These are phyloP conservation scores for Noctua fimbriata DNA, from an alignment of 2,888 invertebrate species.

Conservation along the genomic window DNA sequence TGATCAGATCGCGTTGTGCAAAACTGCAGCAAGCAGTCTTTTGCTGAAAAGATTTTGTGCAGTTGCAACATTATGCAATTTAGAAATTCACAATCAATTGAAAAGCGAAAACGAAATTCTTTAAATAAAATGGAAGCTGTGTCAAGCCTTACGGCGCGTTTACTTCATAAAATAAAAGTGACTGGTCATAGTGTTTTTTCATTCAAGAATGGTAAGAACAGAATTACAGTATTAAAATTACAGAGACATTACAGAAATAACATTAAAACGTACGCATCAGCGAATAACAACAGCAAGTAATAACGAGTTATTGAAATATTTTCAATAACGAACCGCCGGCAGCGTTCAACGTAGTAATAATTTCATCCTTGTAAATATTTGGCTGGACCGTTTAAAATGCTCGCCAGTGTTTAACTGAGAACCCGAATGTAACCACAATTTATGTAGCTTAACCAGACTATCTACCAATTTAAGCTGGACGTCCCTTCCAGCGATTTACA, in stretches of 20 bases:
- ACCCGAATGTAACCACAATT: slow-evolving; percentile 65
- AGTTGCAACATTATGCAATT: no score
- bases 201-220: not conserved
- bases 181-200: not conserved
- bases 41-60: not conserved
- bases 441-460: slow-evolving; percentile 66
- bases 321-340: slow-evolving; percentile 61
- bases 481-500: slow-evolving; percentile 57
- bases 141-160: not conserved
- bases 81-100: no score
- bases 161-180: not conserved
- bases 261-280: slow-evolving; percentile 51
- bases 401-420: slow-evolving; percentile 65
- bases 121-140: no score
- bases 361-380: slow-evolving; percentile 76
- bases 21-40: not conserved
- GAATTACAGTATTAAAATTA: slow-evolving; percentile 36
- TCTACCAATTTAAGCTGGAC: slow-evolving; percentile 65
- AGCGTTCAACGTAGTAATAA: slow-evolving; percentile 66
- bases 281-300: slow-evolving; percentile 48
- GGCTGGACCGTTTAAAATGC: slow-evolving; percentile 70
- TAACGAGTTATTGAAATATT: slow-evolving; percentile 70
- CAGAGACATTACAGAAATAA: slow-evolving; percentile 34
- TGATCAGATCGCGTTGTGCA: not conserved
- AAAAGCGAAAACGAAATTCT: no score